These are phyloP conservation scores for Phasianus colchicus DNA, from an alignment of 2,113 vertebrate species.

Conservation along the genomic window DNA sequence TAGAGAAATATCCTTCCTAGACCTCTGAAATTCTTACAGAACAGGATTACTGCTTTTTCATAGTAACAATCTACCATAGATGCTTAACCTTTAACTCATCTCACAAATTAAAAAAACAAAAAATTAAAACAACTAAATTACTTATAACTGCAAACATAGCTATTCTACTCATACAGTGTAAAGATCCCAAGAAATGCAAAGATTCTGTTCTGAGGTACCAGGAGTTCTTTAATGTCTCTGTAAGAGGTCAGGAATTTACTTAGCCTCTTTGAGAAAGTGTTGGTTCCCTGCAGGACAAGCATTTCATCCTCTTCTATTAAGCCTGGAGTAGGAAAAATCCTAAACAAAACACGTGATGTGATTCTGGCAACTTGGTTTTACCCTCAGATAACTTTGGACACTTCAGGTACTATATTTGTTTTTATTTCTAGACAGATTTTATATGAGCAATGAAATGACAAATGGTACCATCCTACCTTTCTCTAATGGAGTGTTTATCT, in stretches of 20 bases:
- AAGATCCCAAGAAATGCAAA: background rate
- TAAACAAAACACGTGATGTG: background rate
- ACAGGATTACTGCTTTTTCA: background rate
- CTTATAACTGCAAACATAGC: background rate
- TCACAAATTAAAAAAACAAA: background rate
- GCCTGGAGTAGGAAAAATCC: background rate
- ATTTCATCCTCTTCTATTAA: background rate
- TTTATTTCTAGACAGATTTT: background rate
- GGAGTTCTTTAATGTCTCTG: background rate
- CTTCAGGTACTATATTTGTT: background rate
- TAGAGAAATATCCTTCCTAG: background rate
- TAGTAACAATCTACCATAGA: background rate
- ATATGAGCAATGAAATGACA: background rate
- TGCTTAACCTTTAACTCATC: background rate
- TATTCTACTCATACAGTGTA: background rate
- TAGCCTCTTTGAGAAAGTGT: background rate
- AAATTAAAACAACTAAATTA: background rate
- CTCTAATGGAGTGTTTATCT: background rate
- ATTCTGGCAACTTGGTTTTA: background rate
- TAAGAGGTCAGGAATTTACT: background rate
- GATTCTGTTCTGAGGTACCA: background rate
- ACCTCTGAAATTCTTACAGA: background rate
- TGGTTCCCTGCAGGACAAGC: background rate
- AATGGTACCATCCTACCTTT: background rate
- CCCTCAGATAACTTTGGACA: background rate